Percentiles rank a stretch among this genome's conserved stretches.
phyloP scores from a whole-genome alignment of 2,888 invertebrate genomes.

The Tromatobia lineatoria region DNA sequence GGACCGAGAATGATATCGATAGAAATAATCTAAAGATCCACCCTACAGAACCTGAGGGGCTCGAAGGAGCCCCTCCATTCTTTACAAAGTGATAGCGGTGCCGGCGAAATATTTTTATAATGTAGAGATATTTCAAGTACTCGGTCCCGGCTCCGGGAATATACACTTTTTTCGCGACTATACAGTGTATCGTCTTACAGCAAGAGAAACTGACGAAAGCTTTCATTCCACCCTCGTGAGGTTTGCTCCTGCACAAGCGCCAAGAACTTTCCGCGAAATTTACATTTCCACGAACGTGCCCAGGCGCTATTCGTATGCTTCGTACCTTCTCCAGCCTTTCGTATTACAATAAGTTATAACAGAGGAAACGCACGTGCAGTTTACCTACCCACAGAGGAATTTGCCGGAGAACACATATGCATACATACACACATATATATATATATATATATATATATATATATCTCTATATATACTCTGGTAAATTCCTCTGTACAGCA shows the following conservation, averaged over 20 bases:
- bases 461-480: not conserved
- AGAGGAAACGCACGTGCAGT: conserved; percentile 64
- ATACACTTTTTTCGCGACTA: conserved; percentile 31
- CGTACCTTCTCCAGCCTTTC: conserved; percentile 52
- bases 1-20: too few species aligned
- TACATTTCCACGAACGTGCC: conserved; percentile 72
- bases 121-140: conserved; percentile 48
- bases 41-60: too few species aligned
- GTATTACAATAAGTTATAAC: conserved; percentile 66
- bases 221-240: conserved; percentile 68
- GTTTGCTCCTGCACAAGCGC: conserved; percentile 68
- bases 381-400: conserved; percentile 59
- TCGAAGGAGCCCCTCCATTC: too few species aligned
- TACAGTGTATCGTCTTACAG: conserved; percentile 54
- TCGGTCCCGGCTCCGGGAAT: conserved; percentile 13
- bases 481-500: conserved; percentile 23
- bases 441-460: conserved; percentile 4
- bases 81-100: too few species aligned
- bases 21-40: too few species aligned
- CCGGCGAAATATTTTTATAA: not conserved
- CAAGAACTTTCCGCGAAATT: conserved; percentile 74
- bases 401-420: conserved; percentile 22
- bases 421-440: not conserved
- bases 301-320: conserved; percentile 64
- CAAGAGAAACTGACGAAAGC: conserved; percentile 68